Conservation (phyloP, 2,888 invertebrate species). For the Rotaria sp. region DNA sequence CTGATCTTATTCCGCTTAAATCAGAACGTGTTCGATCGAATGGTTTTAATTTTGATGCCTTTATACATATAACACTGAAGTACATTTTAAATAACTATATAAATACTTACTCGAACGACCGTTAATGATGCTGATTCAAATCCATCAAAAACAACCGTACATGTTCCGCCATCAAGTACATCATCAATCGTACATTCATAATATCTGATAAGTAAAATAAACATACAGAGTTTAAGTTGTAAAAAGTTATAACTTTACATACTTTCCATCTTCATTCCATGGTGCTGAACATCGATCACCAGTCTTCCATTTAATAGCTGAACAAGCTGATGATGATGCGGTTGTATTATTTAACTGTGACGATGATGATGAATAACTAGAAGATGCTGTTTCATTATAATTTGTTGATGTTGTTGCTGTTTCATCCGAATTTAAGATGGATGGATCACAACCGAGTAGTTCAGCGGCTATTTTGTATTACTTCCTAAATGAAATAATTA, state of each 20-base stretch:
- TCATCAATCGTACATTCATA: slow-evolving; percentile 84
- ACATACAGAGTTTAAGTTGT: too few species aligned
- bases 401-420: slow-evolving; percentile 39
- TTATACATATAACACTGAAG: slow-evolving; percentile 25
- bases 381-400: slow-evolving; percentile 11
- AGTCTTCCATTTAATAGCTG: slow-evolving; percentile 70
- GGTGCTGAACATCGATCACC: slow-evolving; percentile 86
- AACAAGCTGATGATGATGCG: slow-evolving; percentile 32
- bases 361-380: background rate
- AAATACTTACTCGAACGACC: slow-evolving; percentile 52
- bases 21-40: background rate
- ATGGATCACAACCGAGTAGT: slow-evolving; percentile 55
- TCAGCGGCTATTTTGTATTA: slow-evolving; percentile 82
- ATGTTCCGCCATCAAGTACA: slow-evolving; percentile 70
- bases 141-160: slow-evolving; percentile 77
- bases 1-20: background rate
- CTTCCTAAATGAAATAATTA: slow-evolving; percentile 62
- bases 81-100: background rate
- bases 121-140: slow-evolving; percentile 77
- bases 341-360: background rate
- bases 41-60: slow-evolving; percentile 21
- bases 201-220: slow-evolving; percentile 59
- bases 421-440: slow-evolving; percentile 42
- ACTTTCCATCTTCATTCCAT: slow-evolving; percentile 84
- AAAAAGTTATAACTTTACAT: too few species aligned